phyloP scores from a whole-genome alignment of 2,888 invertebrate species.

The Mycalesis mineus region DNA sequence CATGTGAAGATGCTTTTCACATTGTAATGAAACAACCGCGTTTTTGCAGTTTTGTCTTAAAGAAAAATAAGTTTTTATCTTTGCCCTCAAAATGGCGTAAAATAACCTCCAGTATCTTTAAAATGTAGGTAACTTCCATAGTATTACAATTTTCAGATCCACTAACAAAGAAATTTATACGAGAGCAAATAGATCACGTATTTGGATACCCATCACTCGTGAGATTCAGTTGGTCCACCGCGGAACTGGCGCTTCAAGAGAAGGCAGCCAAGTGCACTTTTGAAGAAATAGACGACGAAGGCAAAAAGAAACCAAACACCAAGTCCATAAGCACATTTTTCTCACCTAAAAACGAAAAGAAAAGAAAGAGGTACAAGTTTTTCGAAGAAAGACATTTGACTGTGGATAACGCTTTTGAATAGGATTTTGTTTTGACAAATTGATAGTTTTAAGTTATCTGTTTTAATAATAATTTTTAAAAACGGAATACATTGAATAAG shows the following conservation, averaged over 20 bases:
- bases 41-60: too few relatives aligned
- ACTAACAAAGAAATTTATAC: slow-evolving; percentile 93
- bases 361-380: slow-evolving; percentile 80
- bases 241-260: slow-evolving; percentile 86
- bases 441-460: too few relatives aligned
- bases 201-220: slow-evolving; percentile 97
- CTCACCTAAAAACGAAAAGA: slow-evolving; percentile 48
- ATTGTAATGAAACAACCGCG: too few relatives aligned
- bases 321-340: slow-evolving; percentile 82
- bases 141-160: slow-evolving; percentile 83
- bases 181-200: slow-evolving; percentile 87
- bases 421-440: slow-evolving; percentile 27
- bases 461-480: too few relatives aligned
- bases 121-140: too few relatives aligned
- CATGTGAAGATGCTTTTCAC: too few relatives aligned
- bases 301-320: slow-evolving; percentile 53
- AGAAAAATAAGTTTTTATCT: too few relatives aligned
- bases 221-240: slow-evolving; percentile 98
- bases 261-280: slow-evolving; percentile 85
- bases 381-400: slow-evolving; percentile 82
- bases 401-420: slow-evolving; percentile 69
- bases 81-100: too few relatives aligned
- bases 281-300: slow-evolving; percentile 77
- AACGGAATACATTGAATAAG: too few relatives aligned
- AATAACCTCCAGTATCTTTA: too few relatives aligned